Evolutionary conservation across 2,113 vertebrate species (phyloP), one percentile per base, ranked within the genome.

Genomic region (Tragelaphus scriptus): DNA sequence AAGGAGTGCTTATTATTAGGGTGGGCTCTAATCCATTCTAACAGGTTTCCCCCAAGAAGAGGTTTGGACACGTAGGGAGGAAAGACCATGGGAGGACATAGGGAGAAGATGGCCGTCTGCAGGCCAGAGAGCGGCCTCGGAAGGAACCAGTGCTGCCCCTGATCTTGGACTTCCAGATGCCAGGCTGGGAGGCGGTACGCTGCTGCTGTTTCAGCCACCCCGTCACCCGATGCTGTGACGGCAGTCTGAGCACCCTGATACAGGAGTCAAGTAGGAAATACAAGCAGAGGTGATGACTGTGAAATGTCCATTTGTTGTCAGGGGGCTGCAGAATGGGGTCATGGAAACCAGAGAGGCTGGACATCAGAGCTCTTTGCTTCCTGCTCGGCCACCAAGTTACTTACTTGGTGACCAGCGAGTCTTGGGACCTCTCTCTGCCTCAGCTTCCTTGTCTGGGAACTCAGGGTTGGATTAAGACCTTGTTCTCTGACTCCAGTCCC

Each of bases 141-240:
- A 9, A 40, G 36, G 71, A 32, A 14, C 32, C 32, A 8, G 12
- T 2, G 32, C 77, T 51, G 32, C 44, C 47, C 77, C 9, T 44
- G 32, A 40, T 23, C 77, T 40, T 40, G 56, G 56, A 2, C 56
- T 6, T 61, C 84, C 84, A 40, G 58, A 28, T 1, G 36, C 77
- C 47, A 14, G 32, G 49, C 58, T 15, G 32, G n/a, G 44, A 21
- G 32, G 51, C 44, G 10, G 49, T 0, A 3, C 7, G 10, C 51
- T 63, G 81, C 25, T 30, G 58, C 26, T 36, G 44, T 13, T 30
- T 53, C 28, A 30, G 58, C 10, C 56, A 14, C 15, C 47, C 23
- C 13, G 3, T 40, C 49, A 21, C 17, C 7, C 14, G 23, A 53
- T 0, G 8, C 36, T 53, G 58, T 14, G 12, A 6, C 1, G 14